Evolutionary conservation across 2,113 vertebrate genomes (phyloP).

Genomic region (Thunnus maccoyii): DNA sequence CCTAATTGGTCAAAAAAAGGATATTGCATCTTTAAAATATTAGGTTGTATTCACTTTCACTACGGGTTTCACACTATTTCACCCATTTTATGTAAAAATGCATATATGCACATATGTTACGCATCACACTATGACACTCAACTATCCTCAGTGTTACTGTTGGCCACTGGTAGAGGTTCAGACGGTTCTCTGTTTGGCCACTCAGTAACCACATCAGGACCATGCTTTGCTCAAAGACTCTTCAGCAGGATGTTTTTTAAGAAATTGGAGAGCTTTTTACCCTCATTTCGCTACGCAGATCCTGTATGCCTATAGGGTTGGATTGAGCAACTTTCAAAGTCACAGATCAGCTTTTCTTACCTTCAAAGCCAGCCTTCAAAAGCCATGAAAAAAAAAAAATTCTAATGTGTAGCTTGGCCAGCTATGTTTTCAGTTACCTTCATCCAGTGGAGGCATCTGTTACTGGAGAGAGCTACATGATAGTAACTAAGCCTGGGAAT

Average conservation of each 20-base stretch:
- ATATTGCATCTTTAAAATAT: too few relatives aligned
- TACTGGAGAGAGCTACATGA: neutral
- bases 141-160: neutral
- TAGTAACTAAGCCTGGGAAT: too few relatives aligned
- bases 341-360: neutral
- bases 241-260: neutral
- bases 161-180: neutral
- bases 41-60: too few relatives aligned
- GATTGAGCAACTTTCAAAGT: neutral
- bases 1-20: too few relatives aligned
- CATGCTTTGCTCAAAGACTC: neutral
- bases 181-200: neutral
- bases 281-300: neutral
- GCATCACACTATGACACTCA: too few relatives aligned
- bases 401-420: neutral
- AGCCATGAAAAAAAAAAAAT: neutral
- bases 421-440: neutral
- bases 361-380: neutral
- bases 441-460: neutral
- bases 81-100: too few relatives aligned
- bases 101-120: too few relatives aligned
- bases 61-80: too few relatives aligned
- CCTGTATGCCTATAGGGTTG: neutral
- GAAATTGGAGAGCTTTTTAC: neutral
- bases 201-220: too few relatives aligned